Percentiles rank a stretch among this genome's conserved stretches.
Conservation (phyloP, 2,797 vertebrate species). For the Steatocranus sp. region DNA sequence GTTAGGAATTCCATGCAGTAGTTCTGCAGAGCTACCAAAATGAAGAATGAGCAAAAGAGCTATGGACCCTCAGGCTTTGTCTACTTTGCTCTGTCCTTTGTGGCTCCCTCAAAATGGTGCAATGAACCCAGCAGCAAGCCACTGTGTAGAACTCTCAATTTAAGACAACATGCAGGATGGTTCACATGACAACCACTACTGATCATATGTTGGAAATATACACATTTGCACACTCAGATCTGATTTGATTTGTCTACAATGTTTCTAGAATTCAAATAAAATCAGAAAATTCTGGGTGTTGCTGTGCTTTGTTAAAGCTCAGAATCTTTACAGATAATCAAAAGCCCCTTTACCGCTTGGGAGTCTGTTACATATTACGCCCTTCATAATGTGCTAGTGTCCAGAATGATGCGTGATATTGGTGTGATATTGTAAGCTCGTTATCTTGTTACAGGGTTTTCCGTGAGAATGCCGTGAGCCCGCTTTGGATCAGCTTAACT, state of each 20-base stretch:
- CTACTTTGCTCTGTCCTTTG: background rate
- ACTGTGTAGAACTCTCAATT: background rate
- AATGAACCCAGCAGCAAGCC: background rate
- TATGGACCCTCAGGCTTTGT: background rate
- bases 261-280: background rate
- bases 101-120: background rate
- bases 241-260: background rate
- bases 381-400: slow-evolving; percentile 50
- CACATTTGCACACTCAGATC: background rate
- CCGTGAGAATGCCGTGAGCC: slow-evolving; percentile 67
- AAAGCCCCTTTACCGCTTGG: slow-evolving; percentile 1
- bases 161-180: background rate
- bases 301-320: background rate
- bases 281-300: background rate
- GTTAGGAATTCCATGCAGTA: background rate
- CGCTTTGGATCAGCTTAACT: slow-evolving; percentile 38
- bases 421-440: slow-evolving; percentile 63
- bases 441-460: slow-evolving; percentile 69
- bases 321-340: background rate
- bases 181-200: background rate
- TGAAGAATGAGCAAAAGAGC: background rate
- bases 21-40: background rate
- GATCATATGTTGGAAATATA: background rate
- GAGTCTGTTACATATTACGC: slow-evolving; percentile 14
- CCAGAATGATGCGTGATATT: slow-evolving; percentile 55